Evolutionary conservation across 2,888 invertebrate genomes (phyloP).

Genomic region (Drosophila trichaetosa): DNA sequence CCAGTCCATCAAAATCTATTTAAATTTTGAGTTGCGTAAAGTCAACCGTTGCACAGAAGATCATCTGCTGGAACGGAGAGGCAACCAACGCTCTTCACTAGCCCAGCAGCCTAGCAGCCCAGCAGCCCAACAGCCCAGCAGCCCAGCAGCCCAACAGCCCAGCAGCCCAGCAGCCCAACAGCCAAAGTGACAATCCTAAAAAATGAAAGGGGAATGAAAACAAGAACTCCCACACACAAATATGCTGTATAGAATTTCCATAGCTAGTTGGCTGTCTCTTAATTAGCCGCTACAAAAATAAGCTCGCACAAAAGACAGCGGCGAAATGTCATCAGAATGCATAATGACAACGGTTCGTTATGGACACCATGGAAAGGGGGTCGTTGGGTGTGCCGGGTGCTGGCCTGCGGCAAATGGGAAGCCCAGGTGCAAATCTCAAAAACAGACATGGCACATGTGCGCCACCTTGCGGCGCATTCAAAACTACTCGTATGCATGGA

Average conservation of each 20-base stretch:
- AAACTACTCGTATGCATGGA: conserved; percentile 55
- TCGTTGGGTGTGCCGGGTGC: neutral
- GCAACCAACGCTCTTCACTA: neutral
- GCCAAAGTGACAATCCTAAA: neutral
- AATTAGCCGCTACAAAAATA: conserved; percentile 73
- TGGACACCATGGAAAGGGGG: conserved; percentile 12
- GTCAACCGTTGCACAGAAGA: neutral
- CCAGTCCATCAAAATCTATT: conserved; percentile 13
- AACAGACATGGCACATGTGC: conserved; percentile 64
- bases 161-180: neutral
- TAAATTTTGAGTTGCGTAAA: neutral
- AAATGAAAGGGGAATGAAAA: neutral
- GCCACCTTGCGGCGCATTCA: conserved; percentile 67
- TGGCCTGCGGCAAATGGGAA: conserved; percentile 18
- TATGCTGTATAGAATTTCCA: conserved; percentile 64
- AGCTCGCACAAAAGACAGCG: conserved; percentile 68
- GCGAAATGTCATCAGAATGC: conserved; percentile 81
- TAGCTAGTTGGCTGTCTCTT: conserved; percentile 58
- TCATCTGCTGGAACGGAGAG: neutral
- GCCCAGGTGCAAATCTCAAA: conserved; percentile 64
- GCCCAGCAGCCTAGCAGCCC: too few species aligned
- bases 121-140: neutral
- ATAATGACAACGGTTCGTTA: conserved; percentile 74
- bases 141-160: neutral
- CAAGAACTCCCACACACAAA: conserved; percentile 19